Conservation (phyloP, 2,113 vertebrate genomes). For the Microtus richardsoni region DNA sequence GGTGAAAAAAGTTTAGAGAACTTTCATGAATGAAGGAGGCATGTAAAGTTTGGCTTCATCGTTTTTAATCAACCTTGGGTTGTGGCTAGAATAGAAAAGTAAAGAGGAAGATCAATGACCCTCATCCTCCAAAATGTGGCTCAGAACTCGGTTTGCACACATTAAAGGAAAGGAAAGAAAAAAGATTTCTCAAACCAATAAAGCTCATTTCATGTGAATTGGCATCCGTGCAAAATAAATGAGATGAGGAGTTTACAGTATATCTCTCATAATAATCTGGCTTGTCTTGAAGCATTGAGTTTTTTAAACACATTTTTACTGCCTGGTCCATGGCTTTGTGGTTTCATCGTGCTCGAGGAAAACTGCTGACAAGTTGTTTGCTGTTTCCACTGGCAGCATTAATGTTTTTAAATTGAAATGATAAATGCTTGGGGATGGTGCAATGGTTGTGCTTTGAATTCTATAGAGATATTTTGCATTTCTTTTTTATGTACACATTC, state of each 20-base stretch:
- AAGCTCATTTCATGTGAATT: constrained; percentile 78
- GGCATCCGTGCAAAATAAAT: constrained; percentile 78
- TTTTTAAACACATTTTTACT: constrained; percentile 79
- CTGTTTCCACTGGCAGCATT: constrained; percentile 82
- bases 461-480: constrained; percentile 67
- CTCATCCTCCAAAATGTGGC: constrained; percentile 50
- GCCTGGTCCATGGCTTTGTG: constrained; percentile 77
- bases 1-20: constrained; percentile 55
- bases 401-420: constrained; percentile 79
- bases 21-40: constrained; percentile 40
- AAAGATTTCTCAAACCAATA: constrained; percentile 73
- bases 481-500: constrained; percentile 58
- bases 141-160: constrained; percentile 63
- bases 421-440: constrained; percentile 76
- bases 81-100: constrained; percentile 63
- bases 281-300: constrained; percentile 78
- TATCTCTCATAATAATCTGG: constrained; percentile 79
- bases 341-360: constrained; percentile 74
- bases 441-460: constrained; percentile 53
- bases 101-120: constrained; percentile 67
- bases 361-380: constrained; percentile 85
- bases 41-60: constrained; percentile 17
- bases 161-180: constrained; percentile 64
- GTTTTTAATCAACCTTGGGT: constrained; percentile 64
- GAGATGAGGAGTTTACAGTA: constrained; percentile 77